phyloP scores from a whole-genome alignment of 2,113 vertebrate genomes.

The Sapayoa aenigma region DNA sequence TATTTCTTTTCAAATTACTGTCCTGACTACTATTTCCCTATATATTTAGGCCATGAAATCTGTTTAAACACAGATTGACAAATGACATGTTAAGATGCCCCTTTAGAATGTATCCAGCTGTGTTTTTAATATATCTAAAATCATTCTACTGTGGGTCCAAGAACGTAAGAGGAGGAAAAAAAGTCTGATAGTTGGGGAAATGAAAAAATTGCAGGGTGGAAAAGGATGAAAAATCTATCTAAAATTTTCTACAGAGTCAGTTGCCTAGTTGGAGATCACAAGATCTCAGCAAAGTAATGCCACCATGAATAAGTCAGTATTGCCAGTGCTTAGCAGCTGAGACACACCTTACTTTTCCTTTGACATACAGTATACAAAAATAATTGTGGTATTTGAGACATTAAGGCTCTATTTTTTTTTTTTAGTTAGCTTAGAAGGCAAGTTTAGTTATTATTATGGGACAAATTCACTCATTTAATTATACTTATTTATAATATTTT shows the following conservation, averaged over 20 bases:
- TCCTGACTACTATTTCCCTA: slow-evolving; percentile 24
- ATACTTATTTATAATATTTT: background rate
- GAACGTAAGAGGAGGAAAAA: background rate
- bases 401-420: background rate
- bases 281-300: background rate
- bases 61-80: background rate
- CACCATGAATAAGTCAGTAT: background rate
- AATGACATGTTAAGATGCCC: background rate
- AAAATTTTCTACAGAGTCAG: background rate
- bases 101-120: background rate
- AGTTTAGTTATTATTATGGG: background rate
- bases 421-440: background rate
- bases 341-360: background rate
- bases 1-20: slow-evolving; percentile 33
- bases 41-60: background rate
- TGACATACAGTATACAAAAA: background rate
- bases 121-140: background rate
- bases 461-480: background rate
- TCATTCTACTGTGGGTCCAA: background rate
- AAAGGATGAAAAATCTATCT: background rate
- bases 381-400: background rate
- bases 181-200: background rate
- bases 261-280: background rate
- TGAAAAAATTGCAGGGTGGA: background rate
- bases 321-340: background rate